phyloP scores from a whole-genome alignment of 2,797 vertebrate genomes.

The Spondyliosoma cantharus region DNA sequence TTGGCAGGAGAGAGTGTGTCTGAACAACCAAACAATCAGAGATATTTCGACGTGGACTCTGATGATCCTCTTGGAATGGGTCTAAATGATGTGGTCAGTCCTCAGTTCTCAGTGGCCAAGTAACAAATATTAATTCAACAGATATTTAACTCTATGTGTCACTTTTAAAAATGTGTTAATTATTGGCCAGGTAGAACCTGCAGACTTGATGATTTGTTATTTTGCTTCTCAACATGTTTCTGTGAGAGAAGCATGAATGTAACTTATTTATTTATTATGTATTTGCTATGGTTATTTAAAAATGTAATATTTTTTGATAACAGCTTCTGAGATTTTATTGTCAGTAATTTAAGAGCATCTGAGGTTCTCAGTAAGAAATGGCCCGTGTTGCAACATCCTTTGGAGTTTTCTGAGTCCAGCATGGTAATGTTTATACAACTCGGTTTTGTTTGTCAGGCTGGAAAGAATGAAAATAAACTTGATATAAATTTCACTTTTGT shows the following conservation, averaged over 20 bases:
- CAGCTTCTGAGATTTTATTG: background rate
- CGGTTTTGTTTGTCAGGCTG: slow-evolving; percentile 4
- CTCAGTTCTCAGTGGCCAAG: slow-evolving; percentile 73
- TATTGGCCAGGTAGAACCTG: slow-evolving; percentile 5
- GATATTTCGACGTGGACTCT: slow-evolving; percentile 72
- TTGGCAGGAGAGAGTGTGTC: slow-evolving; percentile 28
- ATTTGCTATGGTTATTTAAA: slow-evolving; percentile 45
- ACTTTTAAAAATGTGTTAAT: background rate
- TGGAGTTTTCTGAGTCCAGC: slow-evolving; percentile 9
- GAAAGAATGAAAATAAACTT: slow-evolving; percentile 42
- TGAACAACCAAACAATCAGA: slow-evolving; percentile 35
- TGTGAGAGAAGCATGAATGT: background rate
- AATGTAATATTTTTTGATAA: background rate
- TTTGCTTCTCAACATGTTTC: slow-evolving; percentile 10
- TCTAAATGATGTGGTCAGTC: slow-evolving; percentile 71
- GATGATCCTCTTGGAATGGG: slow-evolving; percentile 79
- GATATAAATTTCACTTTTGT: slow-evolving; percentile 13
- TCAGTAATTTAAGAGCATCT: background rate
- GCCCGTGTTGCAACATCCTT: slow-evolving; percentile 14
- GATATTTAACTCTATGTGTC: background rate
- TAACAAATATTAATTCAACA: slow-evolving; percentile 21
- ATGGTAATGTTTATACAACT: slow-evolving; percentile 28
- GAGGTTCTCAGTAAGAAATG: slow-evolving; percentile 8
- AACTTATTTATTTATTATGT: slow-evolving; percentile 72
- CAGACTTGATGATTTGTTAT: slow-evolving; percentile 3